Evolutionary conservation across 2,113 vertebrate genomes (phyloP).

Genomic region (Lethenteron camtschaticum): DNA sequence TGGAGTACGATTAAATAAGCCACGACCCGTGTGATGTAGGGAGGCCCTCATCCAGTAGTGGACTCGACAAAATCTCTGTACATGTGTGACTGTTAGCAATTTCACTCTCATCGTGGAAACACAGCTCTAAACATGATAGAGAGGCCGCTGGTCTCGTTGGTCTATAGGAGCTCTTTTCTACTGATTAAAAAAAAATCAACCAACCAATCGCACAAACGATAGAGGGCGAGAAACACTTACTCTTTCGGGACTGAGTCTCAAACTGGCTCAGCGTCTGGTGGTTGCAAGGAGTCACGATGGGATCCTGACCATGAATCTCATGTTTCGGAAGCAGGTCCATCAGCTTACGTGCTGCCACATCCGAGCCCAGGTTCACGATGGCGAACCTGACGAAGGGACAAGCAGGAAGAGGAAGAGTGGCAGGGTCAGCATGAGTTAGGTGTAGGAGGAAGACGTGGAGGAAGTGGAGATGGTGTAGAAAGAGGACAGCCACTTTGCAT

Average conservation of each 20-base stretch:
- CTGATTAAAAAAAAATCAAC: too few species aligned
- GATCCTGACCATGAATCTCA: conserved; percentile 49
- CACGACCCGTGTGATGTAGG: too few species aligned
- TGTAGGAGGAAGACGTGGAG: too few species aligned
- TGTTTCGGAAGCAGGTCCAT: conserved; percentile 53
- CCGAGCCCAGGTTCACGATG: conserved; percentile 54
- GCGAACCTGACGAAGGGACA: conserved; percentile 35
- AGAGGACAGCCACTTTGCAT: background rate
- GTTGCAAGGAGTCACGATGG: conserved; percentile 58
- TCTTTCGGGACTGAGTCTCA: conserved; percentile 62
- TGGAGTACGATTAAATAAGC: too few species aligned
- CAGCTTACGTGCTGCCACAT: conserved; percentile 49
- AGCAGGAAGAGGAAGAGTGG: background rate
- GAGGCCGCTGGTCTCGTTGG: too few species aligned
- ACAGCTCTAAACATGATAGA: too few species aligned
- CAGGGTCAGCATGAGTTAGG: background rate
- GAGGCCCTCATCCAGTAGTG: too few species aligned
- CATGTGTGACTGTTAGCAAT: too few species aligned
- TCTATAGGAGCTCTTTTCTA: too few species aligned
- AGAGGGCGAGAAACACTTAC: conserved; percentile 27
- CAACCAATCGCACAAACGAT: too few species aligned
- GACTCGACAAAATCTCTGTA: too few species aligned
- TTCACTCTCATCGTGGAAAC: too few species aligned
- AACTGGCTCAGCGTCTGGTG: conserved; percentile 55
- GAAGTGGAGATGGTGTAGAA: background rate